These are phyloP conservation scores for Gallinago solitaria DNA, from an alignment of 2,797 vertebrate genomes.

Conservation along the genomic window DNA sequence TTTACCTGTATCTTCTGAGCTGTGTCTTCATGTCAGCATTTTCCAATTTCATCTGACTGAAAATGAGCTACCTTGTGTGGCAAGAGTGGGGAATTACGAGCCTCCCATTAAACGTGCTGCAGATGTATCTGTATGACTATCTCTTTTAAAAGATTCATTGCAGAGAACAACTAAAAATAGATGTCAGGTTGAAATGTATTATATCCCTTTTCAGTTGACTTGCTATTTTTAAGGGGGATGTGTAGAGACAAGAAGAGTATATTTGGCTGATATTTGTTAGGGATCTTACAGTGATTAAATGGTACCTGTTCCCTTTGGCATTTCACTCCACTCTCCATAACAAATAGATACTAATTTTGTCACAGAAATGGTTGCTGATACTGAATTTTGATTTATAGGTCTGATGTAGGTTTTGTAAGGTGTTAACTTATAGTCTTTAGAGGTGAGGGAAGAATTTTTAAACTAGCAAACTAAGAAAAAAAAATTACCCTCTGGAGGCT, in stretches of 20 bases:
- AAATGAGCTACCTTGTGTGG: background rate
- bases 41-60: background rate
- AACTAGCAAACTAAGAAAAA: background rate
- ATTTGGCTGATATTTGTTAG: slow-evolving; percentile 34
- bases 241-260: background rate
- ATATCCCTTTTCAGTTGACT: background rate
- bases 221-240: background rate
- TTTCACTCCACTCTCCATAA: background rate
- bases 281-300: slow-evolving; percentile 2
- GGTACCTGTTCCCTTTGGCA: background rate
- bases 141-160: slow-evolving; percentile 12
- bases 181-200: slow-evolving; percentile 22
- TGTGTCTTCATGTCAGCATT: background rate
- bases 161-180: slow-evolving; percentile 46
- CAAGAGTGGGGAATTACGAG: background rate
- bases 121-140: background rate
- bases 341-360: background rate
- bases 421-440: background rate
- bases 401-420: background rate
- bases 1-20: background rate
- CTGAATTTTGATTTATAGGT: slow-evolving; percentile 7
- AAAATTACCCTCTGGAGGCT: background rate
- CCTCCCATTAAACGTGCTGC: background rate
- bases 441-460: background rate
- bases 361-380: background rate